A percentile compares a stretch with the other conserved stretches of the same genome.
Evolutionary conservation across 1,140 invertebrate species (phyloP).

Genomic region (Drosophila jambulina): DNA sequence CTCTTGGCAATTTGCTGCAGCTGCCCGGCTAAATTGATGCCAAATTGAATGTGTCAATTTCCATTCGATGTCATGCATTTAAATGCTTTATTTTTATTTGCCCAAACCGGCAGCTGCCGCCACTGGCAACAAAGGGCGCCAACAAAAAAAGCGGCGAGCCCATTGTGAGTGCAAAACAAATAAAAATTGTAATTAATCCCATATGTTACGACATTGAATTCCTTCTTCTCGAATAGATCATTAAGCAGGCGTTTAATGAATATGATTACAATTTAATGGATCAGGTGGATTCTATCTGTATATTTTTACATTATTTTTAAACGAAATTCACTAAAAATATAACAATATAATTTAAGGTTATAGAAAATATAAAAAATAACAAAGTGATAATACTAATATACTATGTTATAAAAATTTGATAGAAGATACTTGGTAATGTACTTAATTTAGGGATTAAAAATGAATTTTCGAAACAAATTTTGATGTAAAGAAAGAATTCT

Average conservation of each 20-base stretch:
- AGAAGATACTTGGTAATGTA: no score
- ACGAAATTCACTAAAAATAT: no score
- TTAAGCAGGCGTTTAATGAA: not conserved
- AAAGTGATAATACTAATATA: no score
- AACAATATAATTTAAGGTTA: not conserved
- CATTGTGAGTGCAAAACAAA: conserved; percentile 48
- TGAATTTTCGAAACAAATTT: no score
- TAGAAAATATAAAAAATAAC: not conserved
- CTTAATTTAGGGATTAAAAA: no score
- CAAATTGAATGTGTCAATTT: conserved; percentile 80
- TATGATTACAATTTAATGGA: not conserved
- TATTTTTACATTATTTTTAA: not conserved
- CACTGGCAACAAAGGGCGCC: conserved; percentile 15
- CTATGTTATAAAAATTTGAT: no score
- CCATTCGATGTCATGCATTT: conserved; percentile 66
- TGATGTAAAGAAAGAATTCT: no score
- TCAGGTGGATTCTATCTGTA: not conserved
- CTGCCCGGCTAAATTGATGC: conserved; percentile 64
- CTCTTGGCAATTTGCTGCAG: conserved; percentile 71
- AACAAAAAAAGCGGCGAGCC: conserved; percentile 37
- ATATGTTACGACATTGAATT: conserved; percentile 37
- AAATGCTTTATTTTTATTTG: conserved; percentile 71
- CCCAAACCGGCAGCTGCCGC: conserved; percentile 32
- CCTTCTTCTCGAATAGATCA: conserved; percentile 8
- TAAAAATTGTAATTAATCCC: conserved; percentile 63